Percentiles rank a stretch among this genome's conserved stretches.
phyloP scores from a whole-genome alignment of 1,140 invertebrate species.

The Drosophila ambigua region DNA sequence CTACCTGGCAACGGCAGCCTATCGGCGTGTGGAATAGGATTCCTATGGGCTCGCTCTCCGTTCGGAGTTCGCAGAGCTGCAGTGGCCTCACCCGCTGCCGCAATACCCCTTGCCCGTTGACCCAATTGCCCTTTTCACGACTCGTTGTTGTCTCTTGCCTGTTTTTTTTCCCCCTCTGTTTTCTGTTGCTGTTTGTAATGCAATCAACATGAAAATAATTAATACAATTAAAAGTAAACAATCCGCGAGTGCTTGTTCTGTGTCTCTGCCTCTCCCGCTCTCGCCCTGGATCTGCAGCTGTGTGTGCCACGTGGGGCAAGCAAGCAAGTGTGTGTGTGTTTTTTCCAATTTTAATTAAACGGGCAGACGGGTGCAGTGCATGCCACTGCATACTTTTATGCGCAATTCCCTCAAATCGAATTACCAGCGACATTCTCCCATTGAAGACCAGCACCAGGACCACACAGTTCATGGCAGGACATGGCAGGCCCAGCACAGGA shows the following conservation, averaged over 20 bases:
- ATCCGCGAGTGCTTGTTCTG: conserved; percentile 20
- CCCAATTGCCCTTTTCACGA: conserved; percentile 35
- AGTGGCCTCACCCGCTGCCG: too few species aligned
- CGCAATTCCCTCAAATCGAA: conserved; percentile 71
- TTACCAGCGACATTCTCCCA: conserved; percentile 58
- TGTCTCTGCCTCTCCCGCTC: background rate
- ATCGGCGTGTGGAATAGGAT: conserved; percentile 1
- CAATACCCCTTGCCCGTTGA: conserved; percentile 11
- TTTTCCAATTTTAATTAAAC: conserved; percentile 70
- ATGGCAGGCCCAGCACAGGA: background rate
- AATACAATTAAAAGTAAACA: conserved; percentile 73
- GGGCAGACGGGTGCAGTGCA: conserved; percentile 13
- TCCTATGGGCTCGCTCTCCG: background rate
- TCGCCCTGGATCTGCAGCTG: background rate
- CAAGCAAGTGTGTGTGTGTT: background rate
- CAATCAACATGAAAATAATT: conserved; percentile 79
- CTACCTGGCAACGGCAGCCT: background rate
- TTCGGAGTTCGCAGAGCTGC: too few species aligned
- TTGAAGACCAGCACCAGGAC: conserved; percentile 29
- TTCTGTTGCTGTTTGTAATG: conserved; percentile 49
- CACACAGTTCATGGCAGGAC: too few species aligned
- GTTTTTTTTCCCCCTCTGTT: background rate
- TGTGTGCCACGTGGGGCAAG: background rate
- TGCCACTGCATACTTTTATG: conserved; percentile 63
- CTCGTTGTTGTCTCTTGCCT: background rate